These are phyloP conservation scores for Samia ricini DNA, from an alignment of 1,140 invertebrate species.

Conservation along the genomic window DNA sequence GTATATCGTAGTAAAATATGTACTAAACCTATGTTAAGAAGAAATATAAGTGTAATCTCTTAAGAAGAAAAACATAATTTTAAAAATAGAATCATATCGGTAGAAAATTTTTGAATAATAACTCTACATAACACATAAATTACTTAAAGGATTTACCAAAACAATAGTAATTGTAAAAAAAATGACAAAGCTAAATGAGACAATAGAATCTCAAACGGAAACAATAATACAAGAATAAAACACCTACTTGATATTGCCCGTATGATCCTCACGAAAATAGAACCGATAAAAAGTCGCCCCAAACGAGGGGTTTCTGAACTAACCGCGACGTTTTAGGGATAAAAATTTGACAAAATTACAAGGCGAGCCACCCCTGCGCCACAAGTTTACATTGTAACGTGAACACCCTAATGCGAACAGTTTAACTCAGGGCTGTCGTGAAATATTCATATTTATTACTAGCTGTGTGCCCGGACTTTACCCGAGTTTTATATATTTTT, in stretches of 20 bases:
- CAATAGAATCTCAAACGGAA: constrained; percentile 5
- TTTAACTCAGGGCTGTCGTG: constrained; percentile 58
- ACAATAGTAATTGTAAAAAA: background rate
- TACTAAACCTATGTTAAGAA: too few species aligned
- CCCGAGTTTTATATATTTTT: too few species aligned
- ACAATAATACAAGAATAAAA: constrained; percentile 33
- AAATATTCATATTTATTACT: background rate
- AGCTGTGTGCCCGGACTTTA: too few species aligned
- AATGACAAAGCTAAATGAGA: background rate
- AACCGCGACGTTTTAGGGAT: constrained; percentile 51
- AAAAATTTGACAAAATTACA: constrained; percentile 74
- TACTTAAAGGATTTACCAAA: too few species aligned
- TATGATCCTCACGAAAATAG: constrained; percentile 23
- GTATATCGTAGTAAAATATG: too few species aligned
- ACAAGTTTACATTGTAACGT: constrained; percentile 70
- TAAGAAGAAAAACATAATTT: too few species aligned
- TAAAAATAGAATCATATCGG: too few species aligned
- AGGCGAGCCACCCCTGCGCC: constrained; percentile 52
- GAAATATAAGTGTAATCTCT: too few species aligned
- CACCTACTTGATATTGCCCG: constrained; percentile 41
- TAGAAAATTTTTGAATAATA: too few species aligned
- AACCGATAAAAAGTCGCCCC: constrained; percentile 41
- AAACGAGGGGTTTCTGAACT: constrained; percentile 35
- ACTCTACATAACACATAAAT: too few species aligned
- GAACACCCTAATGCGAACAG: constrained; percentile 70